Conservation (phyloP, 2,888 invertebrate genomes). For the Nomada fucata region DNA sequence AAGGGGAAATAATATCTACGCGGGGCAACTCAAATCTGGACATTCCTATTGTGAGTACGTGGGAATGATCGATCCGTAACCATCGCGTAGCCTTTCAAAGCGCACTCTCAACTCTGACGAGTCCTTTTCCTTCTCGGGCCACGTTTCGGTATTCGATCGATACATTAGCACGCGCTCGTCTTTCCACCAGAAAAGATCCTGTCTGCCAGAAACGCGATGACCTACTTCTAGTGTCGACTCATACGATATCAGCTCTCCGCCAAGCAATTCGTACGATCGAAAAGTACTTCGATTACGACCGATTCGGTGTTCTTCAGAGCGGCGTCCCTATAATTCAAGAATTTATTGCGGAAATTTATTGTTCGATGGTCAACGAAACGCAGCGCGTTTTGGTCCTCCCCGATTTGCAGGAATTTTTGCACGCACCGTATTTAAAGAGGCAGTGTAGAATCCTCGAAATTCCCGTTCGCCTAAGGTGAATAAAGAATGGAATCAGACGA, state of each 20-base stretch:
- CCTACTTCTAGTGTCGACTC: constrained; percentile 65
- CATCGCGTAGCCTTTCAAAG: constrained; percentile 54
- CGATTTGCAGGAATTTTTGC: no score
- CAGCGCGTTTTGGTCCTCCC: no score
- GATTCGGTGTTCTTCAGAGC: constrained; percentile 13
- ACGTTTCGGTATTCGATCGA: constrained; percentile 63
- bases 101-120: constrained; percentile 60
- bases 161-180: constrained; percentile 63
- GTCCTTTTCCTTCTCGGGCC: constrained; percentile 55
- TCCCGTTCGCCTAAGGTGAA: no score
- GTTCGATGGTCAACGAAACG: no score
- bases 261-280: constrained; percentile 61
- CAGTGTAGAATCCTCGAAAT: no score
- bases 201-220: constrained; percentile 66
- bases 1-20: constrained; percentile 1
- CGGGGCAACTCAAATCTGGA: constrained; percentile 51
- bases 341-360: no score
- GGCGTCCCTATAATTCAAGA: no score
- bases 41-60: constrained; percentile 53
- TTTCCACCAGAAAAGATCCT: constrained; percentile 65
- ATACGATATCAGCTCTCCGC: constrained; percentile 63
- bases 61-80: constrained; percentile 62
- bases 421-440: no score
- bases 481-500: no score
- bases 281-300: constrained; percentile 45